Conservation (phyloP, 1,140 invertebrate species). For the Drosophila cardini region DNA sequence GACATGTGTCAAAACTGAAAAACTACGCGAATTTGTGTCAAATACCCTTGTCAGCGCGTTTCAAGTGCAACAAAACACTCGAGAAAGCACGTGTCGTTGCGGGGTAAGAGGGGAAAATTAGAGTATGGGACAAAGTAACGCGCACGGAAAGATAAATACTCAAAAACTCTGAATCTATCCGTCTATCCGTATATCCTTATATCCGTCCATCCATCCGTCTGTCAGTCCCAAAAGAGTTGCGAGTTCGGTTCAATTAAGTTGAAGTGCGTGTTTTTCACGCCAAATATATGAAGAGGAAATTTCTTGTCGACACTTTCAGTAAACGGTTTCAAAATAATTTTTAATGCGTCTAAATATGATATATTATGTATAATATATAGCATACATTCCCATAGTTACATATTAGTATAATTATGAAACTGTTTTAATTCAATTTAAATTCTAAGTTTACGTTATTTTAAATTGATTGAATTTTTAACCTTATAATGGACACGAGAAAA, state of each 20-base stretch:
- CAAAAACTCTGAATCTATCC: constrained; percentile 13
- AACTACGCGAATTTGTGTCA: constrained; percentile 83
- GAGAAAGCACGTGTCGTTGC: constrained; percentile 28
- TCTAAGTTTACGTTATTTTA: too few species aligned
- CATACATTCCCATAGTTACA: too few species aligned
- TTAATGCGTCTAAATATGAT: not conserved
- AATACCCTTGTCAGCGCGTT: constrained; percentile 79
- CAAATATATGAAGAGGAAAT: constrained; percentile 31
- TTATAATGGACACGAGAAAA: too few species aligned
- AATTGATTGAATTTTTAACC: too few species aligned
- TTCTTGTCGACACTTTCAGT: constrained; percentile 22
- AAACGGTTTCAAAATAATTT: constrained; percentile 8
- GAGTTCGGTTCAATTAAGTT: constrained; percentile 18
- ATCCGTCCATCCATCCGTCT: not conserved
- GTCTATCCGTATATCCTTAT: not conserved
- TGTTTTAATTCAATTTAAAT: too few species aligned
- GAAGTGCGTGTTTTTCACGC: constrained; percentile 30
- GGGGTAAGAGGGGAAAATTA: too few species aligned
- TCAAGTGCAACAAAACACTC: constrained; percentile 67
- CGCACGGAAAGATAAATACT: constrained; percentile 11
- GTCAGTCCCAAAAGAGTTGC: constrained; percentile 33
- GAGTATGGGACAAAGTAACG: not conserved
- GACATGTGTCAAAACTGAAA: constrained; percentile 83
- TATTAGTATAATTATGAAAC: too few species aligned
- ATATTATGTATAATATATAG: not conserved